Evolutionary conservation across 2,113 vertebrate species (phyloP).

Genomic region (Sylvicapra grimmia): DNA sequence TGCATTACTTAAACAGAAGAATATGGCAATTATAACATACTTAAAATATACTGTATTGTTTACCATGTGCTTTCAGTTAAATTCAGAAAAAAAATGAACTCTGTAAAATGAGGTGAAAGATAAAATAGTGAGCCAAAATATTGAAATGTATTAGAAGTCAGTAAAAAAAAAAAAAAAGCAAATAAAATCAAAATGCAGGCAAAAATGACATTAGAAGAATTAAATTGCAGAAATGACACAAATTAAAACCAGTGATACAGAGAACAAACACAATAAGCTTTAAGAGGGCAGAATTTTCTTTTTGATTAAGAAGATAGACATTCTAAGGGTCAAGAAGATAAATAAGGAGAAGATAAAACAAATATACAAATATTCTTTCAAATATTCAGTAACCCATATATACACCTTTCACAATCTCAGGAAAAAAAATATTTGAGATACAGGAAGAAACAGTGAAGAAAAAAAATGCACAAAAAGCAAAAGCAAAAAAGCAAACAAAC

Average conservation of each 20-base stretch:
- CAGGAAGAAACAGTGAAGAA: neutral
- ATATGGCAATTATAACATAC: neutral
- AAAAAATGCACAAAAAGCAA: neutral
- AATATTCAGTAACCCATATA: neutral
- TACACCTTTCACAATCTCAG: neutral
- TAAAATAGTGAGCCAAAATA: neutral
- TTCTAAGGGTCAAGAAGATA: neutral
- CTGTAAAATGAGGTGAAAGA: conserved; percentile 13
- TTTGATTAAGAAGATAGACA: neutral
- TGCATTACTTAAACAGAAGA: conserved; percentile 33
- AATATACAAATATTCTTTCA: neutral
- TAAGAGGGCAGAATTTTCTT: neutral
- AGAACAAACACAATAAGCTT: neutral
- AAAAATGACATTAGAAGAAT: neutral
- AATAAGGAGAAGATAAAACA: neutral
- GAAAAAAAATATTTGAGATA: neutral
- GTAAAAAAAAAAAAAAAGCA: neutral
- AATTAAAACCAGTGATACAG: neutral
- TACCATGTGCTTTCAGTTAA: conserved; percentile 6
- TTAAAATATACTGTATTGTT: conserved; percentile 50
- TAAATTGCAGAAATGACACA: neutral
- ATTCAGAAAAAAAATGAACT: conserved; percentile 24
- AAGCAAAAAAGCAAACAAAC: neutral
- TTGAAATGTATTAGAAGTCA: neutral
- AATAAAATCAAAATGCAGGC: neutral